Conservation (phyloP, 2,113 vertebrate species). For the Axis porcinus region DNA sequence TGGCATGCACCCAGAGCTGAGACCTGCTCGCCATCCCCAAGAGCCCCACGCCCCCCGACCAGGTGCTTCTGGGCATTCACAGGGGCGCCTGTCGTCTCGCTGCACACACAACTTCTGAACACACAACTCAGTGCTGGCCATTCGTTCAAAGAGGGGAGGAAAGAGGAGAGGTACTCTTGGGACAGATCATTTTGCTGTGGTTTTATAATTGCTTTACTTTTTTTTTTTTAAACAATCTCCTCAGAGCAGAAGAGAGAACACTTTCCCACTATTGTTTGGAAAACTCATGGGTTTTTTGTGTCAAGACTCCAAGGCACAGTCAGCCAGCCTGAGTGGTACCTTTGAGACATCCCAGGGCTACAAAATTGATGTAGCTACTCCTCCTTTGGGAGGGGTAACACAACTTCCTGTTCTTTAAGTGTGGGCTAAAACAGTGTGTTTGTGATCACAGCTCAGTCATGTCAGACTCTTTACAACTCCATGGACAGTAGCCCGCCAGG, state of each 20-base stretch:
- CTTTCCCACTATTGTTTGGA: neutral
- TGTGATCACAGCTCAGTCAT: accelerated
- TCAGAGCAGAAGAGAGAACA: neutral
- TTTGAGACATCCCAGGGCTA: neutral
- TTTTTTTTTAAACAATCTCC: neutral
- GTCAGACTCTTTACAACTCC: accelerated
- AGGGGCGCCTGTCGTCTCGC: neutral
- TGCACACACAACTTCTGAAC: neutral
- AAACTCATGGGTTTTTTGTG: neutral
- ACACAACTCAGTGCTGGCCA: neutral
- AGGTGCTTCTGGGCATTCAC: neutral
- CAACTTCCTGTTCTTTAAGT: neutral
- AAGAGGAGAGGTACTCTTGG: neutral
- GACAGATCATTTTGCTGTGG: neutral
- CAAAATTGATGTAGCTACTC: neutral
- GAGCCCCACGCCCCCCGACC: neutral
- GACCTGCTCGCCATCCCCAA: neutral
- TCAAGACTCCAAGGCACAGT: neutral
- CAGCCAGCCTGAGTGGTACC: neutral
- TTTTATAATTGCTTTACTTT: neutral
- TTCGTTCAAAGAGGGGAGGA: neutral
- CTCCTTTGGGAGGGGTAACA: neutral
- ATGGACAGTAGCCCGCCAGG: neutral
- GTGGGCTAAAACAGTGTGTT: neutral
- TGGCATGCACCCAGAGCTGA: constrained; percentile 58